phyloP scores from a whole-genome alignment of 23 tunicate species.

The Corella eumyota region DNA sequence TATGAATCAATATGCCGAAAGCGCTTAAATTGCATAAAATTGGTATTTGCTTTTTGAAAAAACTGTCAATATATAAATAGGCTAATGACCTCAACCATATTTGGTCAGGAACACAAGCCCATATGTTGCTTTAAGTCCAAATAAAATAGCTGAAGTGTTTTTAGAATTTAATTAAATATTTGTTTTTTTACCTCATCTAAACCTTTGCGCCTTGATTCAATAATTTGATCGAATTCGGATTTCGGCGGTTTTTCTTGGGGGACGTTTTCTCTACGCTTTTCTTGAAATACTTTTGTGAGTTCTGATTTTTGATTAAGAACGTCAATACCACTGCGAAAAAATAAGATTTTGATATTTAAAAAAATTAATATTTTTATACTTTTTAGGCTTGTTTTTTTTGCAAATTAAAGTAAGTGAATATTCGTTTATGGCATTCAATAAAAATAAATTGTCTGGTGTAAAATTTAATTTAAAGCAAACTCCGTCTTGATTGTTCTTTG shows the following conservation, averaged over 20 bases:
- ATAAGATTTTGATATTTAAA: neutral
- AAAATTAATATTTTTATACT: neutral
- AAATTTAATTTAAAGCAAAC: too few species aligned
- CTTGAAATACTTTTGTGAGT: constrained; percentile 39
- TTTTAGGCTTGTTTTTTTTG: neutral
- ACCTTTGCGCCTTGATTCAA: constrained; percentile 46
- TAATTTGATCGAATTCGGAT: constrained; percentile 41
- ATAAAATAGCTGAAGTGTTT: too few species aligned
- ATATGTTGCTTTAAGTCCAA: too few species aligned
- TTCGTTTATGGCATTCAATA: neutral
- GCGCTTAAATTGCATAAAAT: too few species aligned
- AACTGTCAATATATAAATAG: too few species aligned
- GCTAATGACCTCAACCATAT: too few species aligned
- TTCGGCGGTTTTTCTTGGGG: constrained; percentile 6
- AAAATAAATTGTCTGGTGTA: too few species aligned
- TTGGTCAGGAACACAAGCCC: too few species aligned
- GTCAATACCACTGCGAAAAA: constrained; percentile 48
- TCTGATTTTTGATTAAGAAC: constrained; percentile 77
- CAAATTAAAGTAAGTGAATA: neutral
- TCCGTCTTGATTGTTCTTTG: too few species aligned
- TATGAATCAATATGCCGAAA: too few species aligned
- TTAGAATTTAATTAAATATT: too few species aligned
- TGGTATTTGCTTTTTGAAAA: too few species aligned
- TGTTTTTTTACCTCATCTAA: constrained; percentile 32
- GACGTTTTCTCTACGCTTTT: constrained; percentile 26